Conservation (phyloP, 1,140 invertebrate genomes). For the Aethina tumida region DNA sequence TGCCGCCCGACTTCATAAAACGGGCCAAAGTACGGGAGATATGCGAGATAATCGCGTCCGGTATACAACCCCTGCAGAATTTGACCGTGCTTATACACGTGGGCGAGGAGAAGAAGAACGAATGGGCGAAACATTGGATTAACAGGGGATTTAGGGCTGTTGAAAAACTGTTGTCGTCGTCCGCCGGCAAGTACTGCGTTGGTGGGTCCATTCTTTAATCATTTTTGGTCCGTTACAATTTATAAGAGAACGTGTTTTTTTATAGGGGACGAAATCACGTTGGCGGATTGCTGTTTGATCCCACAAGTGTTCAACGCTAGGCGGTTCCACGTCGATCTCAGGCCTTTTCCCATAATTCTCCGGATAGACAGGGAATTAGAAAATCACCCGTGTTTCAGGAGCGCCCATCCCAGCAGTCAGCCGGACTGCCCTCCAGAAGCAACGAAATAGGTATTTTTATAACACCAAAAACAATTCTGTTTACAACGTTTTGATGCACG, state of each 20-base stretch:
- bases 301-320: conserved; percentile 59
- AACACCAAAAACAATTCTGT: too few species aligned
- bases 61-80: conserved; percentile 95
- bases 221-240: too few species aligned
- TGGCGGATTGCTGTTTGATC: conserved; percentile 91
- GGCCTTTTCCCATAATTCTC: conserved; percentile 79
- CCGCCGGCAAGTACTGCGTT: too few species aligned
- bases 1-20: conserved; percentile 78
- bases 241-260: not conserved
- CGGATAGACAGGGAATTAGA: conserved; percentile 79
- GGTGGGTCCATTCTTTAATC: too few species aligned
- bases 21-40: conserved; percentile 75
- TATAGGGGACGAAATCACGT: conserved; percentile 81
- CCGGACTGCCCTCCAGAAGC: conserved; percentile 84
- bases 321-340: conserved; percentile 82
- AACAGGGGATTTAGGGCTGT: conserved; percentile 79
- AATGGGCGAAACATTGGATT: conserved; percentile 92
- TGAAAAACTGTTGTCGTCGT: conserved; percentile 79
- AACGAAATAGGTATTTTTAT: too few species aligned
- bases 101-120: conserved; percentile 75
- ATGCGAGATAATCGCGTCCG: conserved; percentile 77
- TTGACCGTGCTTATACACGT: conserved; percentile 75
- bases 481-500: too few species aligned
- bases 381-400: conserved; percentile 77
- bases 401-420: conserved; percentile 79